Conservation (phyloP, 2,113 vertebrate genomes). For the Reinhardtius hippoglossoides region DNA sequence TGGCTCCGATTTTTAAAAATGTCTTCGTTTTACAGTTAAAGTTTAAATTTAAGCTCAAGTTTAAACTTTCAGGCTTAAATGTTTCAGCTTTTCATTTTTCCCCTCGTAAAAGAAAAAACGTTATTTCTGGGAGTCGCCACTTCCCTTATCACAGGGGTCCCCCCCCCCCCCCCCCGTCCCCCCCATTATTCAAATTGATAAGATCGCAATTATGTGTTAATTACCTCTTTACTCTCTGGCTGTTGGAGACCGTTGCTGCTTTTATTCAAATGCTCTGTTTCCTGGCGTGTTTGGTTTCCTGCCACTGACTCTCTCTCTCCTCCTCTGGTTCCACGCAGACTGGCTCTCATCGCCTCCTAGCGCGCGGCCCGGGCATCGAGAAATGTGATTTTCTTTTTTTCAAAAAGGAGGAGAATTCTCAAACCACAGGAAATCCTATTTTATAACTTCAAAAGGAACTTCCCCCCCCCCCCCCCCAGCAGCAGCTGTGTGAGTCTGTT, state of each 20-base stretch:
- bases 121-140: background rate
- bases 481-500: background rate
- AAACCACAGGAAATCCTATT: conserved; percentile 60
- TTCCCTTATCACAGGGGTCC: background rate
- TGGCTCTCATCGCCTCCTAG: conserved; percentile 59
- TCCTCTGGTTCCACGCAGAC: conserved; percentile 39
- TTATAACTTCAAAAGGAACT: conserved; percentile 28
- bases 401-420: conserved; percentile 15
- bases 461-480: too few relatives aligned
- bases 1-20: background rate
- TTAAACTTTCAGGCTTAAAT: background rate
- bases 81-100: too few relatives aligned
- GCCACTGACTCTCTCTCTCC: background rate
- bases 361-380: conserved; percentile 27
- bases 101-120: background rate
- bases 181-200: conserved; percentile 1
- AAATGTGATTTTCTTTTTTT: background rate
- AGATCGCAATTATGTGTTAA: background rate
- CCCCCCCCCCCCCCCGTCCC: background rate
- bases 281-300: background rate
- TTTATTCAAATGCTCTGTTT: background rate
- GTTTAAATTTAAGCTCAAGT: background rate
- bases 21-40: background rate
- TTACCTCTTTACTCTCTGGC: background rate
- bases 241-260: too few relatives aligned